phyloP scores from a whole-genome alignment of 2,113 vertebrate species.

The Corapipo altera region DNA sequence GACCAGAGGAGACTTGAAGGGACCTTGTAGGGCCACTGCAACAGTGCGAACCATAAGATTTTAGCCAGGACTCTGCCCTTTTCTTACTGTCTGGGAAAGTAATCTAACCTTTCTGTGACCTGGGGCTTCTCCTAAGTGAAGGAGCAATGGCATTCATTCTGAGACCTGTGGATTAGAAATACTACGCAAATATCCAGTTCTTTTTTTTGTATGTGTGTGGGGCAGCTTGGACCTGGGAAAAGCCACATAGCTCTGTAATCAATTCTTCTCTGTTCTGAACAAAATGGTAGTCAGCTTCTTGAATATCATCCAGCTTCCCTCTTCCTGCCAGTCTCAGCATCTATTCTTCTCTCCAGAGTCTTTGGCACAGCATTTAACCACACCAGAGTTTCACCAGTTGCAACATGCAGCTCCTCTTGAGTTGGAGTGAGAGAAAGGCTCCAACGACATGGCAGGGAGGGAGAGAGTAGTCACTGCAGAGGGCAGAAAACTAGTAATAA shows the following conservation, averaged over 20 bases:
- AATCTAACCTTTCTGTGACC: not conserved
- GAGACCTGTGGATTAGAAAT: not conserved
- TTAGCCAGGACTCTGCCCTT: not conserved
- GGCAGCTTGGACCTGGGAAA: not conserved
- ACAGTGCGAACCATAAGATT: not conserved
- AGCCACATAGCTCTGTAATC: not conserved
- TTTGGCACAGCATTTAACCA: slow-evolving; percentile 24
- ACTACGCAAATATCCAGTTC: not conserved
- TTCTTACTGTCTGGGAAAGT: not conserved
- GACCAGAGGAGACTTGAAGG: not conserved
- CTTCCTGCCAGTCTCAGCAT: slow-evolving; percentile 39
- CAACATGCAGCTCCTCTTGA: slow-evolving; percentile 25
- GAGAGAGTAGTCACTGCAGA: not conserved
- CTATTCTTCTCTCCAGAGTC: slow-evolving; percentile 15
- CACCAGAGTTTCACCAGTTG: slow-evolving; percentile 38
- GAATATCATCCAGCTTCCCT: slow-evolving; percentile 52
- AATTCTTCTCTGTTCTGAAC: not conserved
- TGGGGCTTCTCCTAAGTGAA: not conserved
- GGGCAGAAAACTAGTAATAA: not conserved
- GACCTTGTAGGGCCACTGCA: not conserved
- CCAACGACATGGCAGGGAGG: not conserved
- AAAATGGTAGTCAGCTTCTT: slow-evolving; percentile 35
- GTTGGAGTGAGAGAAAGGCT: not conserved
- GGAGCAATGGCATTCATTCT: not conserved
- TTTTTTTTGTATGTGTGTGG: not conserved